Base-by-base conservation (phyloP, 2,113 vertebrate species). In the Oryzias woworae region DNA sequence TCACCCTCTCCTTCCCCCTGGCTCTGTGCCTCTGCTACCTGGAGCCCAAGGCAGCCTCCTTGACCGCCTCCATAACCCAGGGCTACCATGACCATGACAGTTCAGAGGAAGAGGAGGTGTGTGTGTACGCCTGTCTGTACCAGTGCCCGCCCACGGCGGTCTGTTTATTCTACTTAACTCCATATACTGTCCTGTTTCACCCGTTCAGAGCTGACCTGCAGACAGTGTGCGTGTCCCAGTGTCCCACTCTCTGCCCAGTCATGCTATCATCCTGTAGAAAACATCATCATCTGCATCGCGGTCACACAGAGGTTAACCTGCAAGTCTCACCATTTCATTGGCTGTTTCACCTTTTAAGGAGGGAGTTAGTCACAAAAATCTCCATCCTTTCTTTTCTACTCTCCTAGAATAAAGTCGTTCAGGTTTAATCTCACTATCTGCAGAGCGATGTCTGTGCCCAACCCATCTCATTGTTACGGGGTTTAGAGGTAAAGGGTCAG, bases 1-100 rank as follows among this genome's bases (percentile, higher is more conserved):
- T 99, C 93, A 98, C 96, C 73, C 96, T 99, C 73, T 98, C 97
- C 90, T 98, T 99, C 88, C 97, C 97, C 78, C 92, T 99, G 94
- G 97, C 97, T 85, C 89, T 99, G 93, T 97, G 97, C 88, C 96
- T 99, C 93, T 99, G 97, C 95, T 99, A 96, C 94, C 95, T 99
- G 96, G 97, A 99, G 95, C 97, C 97, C 93, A 98, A 95, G 93
- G 96, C 96, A 74, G 93, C 96, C 85, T 96, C 96, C 90, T 94
- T 99, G 93, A 95, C 93, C 84, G 94, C 96, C 90, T 95, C 94
- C 90, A 94, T 98, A 93, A 93, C 95, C 92, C 95, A 95, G 94
- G 94, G 95, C 92, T 95, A 94, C 92, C 95, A 94, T 96, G 95
- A 99, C 92, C 95, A 95, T 95, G 96, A 99, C 96, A 99, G 95